Conservation (phyloP, 2,888 invertebrate genomes). For the Azorinus chamasolen region DNA sequence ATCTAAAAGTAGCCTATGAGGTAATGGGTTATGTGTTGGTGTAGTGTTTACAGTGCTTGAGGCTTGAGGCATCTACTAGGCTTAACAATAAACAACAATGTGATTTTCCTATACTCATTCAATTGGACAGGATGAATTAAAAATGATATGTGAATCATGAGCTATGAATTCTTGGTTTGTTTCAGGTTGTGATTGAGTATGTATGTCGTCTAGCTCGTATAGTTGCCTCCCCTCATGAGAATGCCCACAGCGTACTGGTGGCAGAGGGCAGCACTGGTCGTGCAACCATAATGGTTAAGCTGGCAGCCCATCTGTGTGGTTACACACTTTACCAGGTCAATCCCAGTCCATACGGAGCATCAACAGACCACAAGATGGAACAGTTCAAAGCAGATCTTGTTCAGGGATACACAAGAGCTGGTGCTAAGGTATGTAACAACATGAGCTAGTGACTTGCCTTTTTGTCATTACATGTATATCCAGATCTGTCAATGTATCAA, state of each 20-base stretch:
- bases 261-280: constrained; percentile 85
- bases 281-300: constrained; percentile 79
- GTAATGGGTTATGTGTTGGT: no score
- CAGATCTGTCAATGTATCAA: no score
- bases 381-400: constrained; percentile 85
- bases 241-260: constrained; percentile 83
- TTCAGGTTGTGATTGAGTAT: constrained; percentile 82
- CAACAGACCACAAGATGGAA: constrained; percentile 76
- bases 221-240: constrained; percentile 84
- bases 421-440: constrained; percentile 79
- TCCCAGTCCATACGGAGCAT: constrained; percentile 72
- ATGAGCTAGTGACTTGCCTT: no score
- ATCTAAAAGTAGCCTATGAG: no score
- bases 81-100: no score
- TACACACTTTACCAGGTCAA: constrained; percentile 83
- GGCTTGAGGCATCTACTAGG: no score
- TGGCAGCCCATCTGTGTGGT: constrained; percentile 84
- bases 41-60: no score
- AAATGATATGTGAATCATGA: no score
- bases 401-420: constrained; percentile 84
- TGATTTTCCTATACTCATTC: no score
- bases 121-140: no score
- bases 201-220: constrained; percentile 84
- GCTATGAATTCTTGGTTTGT: no score
- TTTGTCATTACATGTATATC: no score